These are phyloP conservation scores for Drosophila insularis DNA, from an alignment of 1,140 invertebrate species.

Conservation along the genomic window DNA sequence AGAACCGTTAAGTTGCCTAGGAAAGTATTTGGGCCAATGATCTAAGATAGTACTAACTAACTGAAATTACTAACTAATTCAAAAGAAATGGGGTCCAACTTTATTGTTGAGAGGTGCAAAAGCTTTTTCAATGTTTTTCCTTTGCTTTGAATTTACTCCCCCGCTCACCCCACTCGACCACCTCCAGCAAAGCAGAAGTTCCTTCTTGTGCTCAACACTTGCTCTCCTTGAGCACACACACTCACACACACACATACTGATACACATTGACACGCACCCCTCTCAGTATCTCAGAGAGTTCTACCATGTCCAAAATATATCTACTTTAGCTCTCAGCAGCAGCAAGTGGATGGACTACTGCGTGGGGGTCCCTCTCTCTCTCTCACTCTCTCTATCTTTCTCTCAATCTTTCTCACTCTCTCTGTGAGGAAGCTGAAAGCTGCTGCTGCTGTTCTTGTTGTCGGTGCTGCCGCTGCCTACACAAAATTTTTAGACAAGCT, in stretches of 20 bases:
- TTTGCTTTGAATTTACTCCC: not conserved
- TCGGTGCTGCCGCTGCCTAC: conserved; percentile 8
- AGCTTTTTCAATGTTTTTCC: not conserved
- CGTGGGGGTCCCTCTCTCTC: conserved; percentile 8
- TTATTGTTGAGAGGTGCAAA: not conserved
- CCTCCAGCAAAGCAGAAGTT: not conserved
- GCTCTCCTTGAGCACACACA: conserved; percentile 3
- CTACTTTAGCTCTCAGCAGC: conserved; percentile 9
- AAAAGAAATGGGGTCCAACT: not conserved
- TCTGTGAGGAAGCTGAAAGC: too few relatives aligned
- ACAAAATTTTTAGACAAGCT: conserved; percentile 13
- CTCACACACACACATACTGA: not conserved
- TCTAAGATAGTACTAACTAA: conserved; percentile 5
- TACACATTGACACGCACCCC: not conserved
- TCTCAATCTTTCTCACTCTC: too few relatives aligned
- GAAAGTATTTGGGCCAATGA: not conserved
- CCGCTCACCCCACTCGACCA: not conserved
- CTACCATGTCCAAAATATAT: conserved; percentile 11
- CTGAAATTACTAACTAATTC: not conserved
- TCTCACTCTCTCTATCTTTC: too few relatives aligned
- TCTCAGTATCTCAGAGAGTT: conserved; percentile 18
- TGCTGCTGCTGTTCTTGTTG: not conserved
- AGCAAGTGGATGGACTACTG: conserved; percentile 13
- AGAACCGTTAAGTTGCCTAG: not conserved
- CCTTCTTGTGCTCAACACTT: conserved; percentile 11